These are phyloP conservation scores for Amphiura filiformis DNA, from an alignment of 35 echinoderm and acorn worm species.

Conservation along the genomic window DNA sequence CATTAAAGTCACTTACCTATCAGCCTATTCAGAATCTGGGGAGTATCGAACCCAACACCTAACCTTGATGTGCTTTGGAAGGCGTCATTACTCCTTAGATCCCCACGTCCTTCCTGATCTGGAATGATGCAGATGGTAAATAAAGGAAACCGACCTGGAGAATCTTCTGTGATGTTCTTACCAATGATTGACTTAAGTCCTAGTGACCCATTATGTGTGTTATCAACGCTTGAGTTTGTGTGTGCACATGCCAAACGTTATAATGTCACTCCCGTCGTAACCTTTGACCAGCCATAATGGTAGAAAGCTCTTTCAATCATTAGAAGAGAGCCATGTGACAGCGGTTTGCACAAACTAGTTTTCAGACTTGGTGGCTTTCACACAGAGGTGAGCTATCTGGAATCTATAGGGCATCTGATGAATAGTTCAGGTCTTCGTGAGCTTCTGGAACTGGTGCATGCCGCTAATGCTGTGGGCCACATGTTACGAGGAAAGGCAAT, in stretches of 20 bases:
- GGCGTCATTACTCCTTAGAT: background rate
- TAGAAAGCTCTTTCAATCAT: conserved; percentile 61
- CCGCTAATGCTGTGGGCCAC: conserved; percentile 35
- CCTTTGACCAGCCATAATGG: conserved; percentile 62
- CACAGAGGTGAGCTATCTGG: conserved; percentile 65
- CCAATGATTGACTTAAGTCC: conserved; percentile 55
- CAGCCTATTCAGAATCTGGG: background rate
- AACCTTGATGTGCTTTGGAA: conserved; percentile 44
- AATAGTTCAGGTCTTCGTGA: conserved; percentile 31
- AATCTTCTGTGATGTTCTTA: conserved; percentile 47
- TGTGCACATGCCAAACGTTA: conserved; percentile 26
- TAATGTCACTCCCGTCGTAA: conserved; percentile 41
- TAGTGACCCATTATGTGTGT: conserved; percentile 65
- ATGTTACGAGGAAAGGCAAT: background rate
- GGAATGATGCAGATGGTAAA: conserved; percentile 53
- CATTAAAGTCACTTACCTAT: background rate
- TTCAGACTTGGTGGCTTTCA: conserved; percentile 54
- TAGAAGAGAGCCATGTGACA: background rate
- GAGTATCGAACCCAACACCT: background rate
- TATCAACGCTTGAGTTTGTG: conserved; percentile 55
- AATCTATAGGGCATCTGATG: conserved; percentile 48
- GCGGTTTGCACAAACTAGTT: background rate
- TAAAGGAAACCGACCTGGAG: conserved; percentile 38
- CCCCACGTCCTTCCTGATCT: conserved; percentile 35
- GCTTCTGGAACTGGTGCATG: conserved; percentile 55